These are phyloP conservation scores for Garrulus glandarius DNA, from an alignment of 2,797 vertebrate genomes.

Conservation along the genomic window DNA sequence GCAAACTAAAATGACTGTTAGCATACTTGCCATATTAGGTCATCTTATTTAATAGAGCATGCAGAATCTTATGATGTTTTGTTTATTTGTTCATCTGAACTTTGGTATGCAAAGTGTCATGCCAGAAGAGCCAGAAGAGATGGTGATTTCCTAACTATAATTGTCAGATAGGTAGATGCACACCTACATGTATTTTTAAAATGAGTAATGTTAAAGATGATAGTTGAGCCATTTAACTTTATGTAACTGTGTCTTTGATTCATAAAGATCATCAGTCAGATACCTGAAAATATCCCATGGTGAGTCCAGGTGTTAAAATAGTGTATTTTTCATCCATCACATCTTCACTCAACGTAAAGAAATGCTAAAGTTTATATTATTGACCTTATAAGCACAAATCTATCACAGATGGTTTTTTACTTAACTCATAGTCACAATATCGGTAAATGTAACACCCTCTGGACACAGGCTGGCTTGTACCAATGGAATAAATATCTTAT, in stretches of 20 bases:
- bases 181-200: background rate
- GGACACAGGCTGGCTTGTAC: background rate
- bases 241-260: background rate
- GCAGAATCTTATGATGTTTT: background rate
- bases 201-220: background rate
- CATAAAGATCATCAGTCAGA: background rate
- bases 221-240: background rate
- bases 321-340: background rate
- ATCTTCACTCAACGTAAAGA: background rate
- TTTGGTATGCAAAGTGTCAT: background rate
- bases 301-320: background rate
- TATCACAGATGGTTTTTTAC: background rate
- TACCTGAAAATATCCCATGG: background rate
- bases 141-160: background rate
- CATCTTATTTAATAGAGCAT: background rate
- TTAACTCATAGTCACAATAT: fast-evolving
- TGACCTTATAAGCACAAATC: background rate
- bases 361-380: background rate
- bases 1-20: background rate
- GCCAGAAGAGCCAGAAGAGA: background rate
- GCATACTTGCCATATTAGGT: background rate
- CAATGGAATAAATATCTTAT: background rate
- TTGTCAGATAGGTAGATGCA: background rate
- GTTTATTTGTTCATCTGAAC: background rate
- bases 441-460: background rate